Base-by-base conservation (phyloP, 2,888 invertebrate species). In the Drepana falcataria region DNA sequence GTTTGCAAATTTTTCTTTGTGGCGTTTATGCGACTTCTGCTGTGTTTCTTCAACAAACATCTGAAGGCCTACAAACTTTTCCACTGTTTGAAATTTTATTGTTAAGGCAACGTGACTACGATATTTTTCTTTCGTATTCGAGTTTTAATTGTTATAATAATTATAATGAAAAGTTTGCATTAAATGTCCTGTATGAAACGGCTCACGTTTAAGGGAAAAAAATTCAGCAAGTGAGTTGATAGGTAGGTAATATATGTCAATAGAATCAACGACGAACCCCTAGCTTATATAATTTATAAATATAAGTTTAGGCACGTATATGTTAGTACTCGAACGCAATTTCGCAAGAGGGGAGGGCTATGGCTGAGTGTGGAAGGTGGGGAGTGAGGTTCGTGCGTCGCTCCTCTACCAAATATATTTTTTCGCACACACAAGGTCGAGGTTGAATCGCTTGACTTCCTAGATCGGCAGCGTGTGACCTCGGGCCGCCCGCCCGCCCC, bases 401-500 rank as follows among this genome's bases (percentile, higher is more conserved):
- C 65, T 71, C 9, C 56, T 48, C 63, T 69, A 78, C 77, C 81
- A 79, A 88, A 87, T 85, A 83, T 74, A 77, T 82, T 89, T 85
- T 86, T 89, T 87, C 84, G 85, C 87, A 82, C 72, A 75, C 64
- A 75, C 86, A 90, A 89, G 89, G 88, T 87, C 87, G 85, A 87
- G 90, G 89, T 80, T 81, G 72, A 72, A 82, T 77, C 79, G 78
- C 75, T 89, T 86, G 84, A 89, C 88, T 91, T 91, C 90, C 90
- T 89, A 87, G 86, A 85, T 81, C 82, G 79, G 69, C 65, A 66
- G 69, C 71, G 72, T 58, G 60, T 61, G 76, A 69, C 78, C 78
- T 76, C 72, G 77, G 64, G 71, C 66, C 59, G 59, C 59, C 58
- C 56, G 62, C 59, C 56, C 57, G 58, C 59, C 54, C 52, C 56